These are phyloP conservation scores for Anorthoa munda DNA, from an alignment of 2,888 invertebrate species.

Conservation along the genomic window DNA sequence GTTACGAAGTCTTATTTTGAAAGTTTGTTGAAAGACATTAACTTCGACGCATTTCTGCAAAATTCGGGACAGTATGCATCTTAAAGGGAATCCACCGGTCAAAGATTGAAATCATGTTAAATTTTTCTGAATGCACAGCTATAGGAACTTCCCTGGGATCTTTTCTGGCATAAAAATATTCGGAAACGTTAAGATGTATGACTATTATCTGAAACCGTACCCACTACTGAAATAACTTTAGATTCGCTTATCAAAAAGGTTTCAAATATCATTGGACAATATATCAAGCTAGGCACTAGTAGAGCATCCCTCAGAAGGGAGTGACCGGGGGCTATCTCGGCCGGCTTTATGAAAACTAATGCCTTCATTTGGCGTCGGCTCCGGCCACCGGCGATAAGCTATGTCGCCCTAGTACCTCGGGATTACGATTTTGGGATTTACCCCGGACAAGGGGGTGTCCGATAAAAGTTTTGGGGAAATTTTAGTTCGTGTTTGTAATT, in stretches of 20 bases:
- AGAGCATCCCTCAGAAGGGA: slow-evolving; percentile 78
- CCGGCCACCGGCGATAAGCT: slow-evolving; percentile 87
- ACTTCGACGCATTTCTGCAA: background rate
- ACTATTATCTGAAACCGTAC: slow-evolving; percentile 44
- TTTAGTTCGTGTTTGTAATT: slow-evolving; percentile 80
- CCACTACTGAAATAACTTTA: slow-evolving; percentile 66
- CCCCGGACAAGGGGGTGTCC: slow-evolving; percentile 73
- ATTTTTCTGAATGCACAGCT: background rate
- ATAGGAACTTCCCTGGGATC: background rate
- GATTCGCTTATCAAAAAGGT: slow-evolving; percentile 69
- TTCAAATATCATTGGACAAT: slow-evolving; percentile 78
- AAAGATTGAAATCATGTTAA: background rate
- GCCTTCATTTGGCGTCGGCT: slow-evolving; percentile 88
- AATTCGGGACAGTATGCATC: background rate
- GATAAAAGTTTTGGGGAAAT: slow-evolving; percentile 85
- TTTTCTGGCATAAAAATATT: slow-evolving; percentile 22
- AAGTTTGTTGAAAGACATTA: background rate
- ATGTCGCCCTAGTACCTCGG: slow-evolving; percentile 87
- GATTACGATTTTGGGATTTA: slow-evolving; percentile 86
- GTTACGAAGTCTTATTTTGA: background rate
- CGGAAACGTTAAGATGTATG: slow-evolving; percentile 22
- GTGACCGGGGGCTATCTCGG: slow-evolving; percentile 85
- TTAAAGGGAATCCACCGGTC: background rate
- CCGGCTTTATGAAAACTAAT: slow-evolving; percentile 90
- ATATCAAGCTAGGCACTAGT: slow-evolving; percentile 79